A percentile compares a stretch with the other conserved stretches of the same genome.
Conservation (phyloP, 2,113 vertebrate genomes). For the Muntiacus muntjak region DNA sequence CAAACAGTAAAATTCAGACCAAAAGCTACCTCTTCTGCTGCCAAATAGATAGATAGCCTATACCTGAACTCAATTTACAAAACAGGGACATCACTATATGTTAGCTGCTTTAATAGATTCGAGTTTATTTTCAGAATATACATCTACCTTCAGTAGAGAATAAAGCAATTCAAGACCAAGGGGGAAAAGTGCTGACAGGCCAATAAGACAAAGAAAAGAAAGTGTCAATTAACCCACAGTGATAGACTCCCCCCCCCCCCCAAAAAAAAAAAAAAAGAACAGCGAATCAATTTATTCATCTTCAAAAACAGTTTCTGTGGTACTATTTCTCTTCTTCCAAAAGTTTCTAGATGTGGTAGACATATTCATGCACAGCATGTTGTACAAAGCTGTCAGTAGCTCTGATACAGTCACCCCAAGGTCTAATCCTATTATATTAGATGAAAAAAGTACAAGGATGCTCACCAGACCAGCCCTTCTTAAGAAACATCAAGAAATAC, state of each 20-base stretch:
- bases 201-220: slow-evolving; percentile 68
- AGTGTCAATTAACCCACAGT: slow-evolving; percentile 62
- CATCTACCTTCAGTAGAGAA: slow-evolving; percentile 78
- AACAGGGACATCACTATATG: slow-evolving; percentile 84
- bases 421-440: slow-evolving; percentile 76
- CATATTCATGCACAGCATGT: slow-evolving; percentile 49
- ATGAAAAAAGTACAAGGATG: slow-evolving; percentile 70
- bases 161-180: slow-evolving; percentile 78
- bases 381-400: slow-evolving; percentile 62
- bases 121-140: slow-evolving; percentile 85
- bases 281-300: slow-evolving; percentile 22
- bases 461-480: slow-evolving; percentile 57
- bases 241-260: slow-evolving; percentile 13
- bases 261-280: not conserved
- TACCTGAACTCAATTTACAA: slow-evolving; percentile 87
- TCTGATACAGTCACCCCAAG: slow-evolving; percentile 66
- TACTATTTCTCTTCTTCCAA: slow-evolving; percentile 52
- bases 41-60: slow-evolving; percentile 86
- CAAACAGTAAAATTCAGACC: slow-evolving; percentile 84
- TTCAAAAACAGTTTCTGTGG: slow-evolving; percentile 40
- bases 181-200: slow-evolving; percentile 57
- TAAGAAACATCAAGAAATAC: slow-evolving; percentile 70
- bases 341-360: slow-evolving; percentile 43
- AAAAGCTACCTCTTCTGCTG: slow-evolving; percentile 81
- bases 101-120: slow-evolving; percentile 85